A percentile compares a stretch with the other conserved stretches of the same genome.
Evolutionary conservation across 2,888 invertebrate genomes (phyloP).

Genomic region (Horisme vitalbata): DNA sequence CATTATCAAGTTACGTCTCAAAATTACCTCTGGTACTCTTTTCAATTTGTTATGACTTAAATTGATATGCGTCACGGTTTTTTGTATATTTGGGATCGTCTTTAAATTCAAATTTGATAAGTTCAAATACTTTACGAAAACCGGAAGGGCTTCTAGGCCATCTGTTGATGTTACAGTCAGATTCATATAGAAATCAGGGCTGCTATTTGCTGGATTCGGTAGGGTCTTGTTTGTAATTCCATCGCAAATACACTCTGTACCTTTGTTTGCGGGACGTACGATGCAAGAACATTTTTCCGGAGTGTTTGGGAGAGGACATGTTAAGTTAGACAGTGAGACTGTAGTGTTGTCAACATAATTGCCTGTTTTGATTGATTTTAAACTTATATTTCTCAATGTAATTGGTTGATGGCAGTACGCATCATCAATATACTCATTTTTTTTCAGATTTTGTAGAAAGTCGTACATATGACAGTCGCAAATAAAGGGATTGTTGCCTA

Average conservation of each 20-base stretch:
- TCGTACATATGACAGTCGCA: conserved; percentile 32
- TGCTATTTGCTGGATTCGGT: conserved; percentile 8
- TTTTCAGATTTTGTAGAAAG: conserved; percentile 9
- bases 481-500: conserved; percentile 30
- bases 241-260: conserved; percentile 22
- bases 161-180: conserved; percentile 3
- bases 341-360: conserved; percentile 9
- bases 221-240: background rate
- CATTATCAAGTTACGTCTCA: conserved; percentile 18
- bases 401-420: conserved; percentile 23
- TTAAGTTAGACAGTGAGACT: conserved; percentile 2
- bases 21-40: conserved; percentile 1
- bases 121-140: conserved; percentile 5
- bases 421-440: background rate
- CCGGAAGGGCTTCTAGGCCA: background rate
- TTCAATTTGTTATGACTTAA: conserved; percentile 21
- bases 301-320: conserved; percentile 17
- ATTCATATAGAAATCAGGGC: background rate
- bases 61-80: conserved; percentile 15
- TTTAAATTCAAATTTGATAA: conserved; percentile 6
- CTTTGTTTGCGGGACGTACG: conserved; percentile 6
- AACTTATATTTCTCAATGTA: background rate
- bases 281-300: conserved; percentile 14
- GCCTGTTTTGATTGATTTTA: conserved; percentile 5
- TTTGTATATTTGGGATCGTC: conserved; percentile 6